Evolutionary conservation across 2,113 vertebrate genomes (phyloP).

Genomic region (Euleptes europaea): DNA sequence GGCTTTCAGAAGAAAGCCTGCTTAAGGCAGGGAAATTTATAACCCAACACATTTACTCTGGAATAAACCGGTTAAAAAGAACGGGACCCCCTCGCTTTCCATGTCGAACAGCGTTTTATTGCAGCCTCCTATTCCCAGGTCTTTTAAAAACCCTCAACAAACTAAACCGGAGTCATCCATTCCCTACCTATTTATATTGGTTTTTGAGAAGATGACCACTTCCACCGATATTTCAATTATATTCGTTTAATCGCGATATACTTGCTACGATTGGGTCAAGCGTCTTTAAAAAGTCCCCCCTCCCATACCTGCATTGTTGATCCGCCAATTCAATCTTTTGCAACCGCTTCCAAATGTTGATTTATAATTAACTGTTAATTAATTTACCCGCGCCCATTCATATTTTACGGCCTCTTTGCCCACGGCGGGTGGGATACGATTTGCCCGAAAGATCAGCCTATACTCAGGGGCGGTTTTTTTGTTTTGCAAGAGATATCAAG

Average conservation of each 20-base stretch:
- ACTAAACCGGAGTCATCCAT: neutral
- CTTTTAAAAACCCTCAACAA: too few relatives aligned
- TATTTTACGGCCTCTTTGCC: slow-evolving; percentile 46
- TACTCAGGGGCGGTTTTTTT: too few relatives aligned
- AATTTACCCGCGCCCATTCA: slow-evolving; percentile 50
- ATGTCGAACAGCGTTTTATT: too few relatives aligned
- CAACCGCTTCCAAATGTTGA: slow-evolving; percentile 8
- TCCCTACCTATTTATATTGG: neutral
- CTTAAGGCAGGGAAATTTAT: neutral
- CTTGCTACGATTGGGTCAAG: slow-evolving; percentile 14
- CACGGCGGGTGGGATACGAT: neutral
- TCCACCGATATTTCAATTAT: neutral
- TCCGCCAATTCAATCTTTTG: slow-evolving; percentile 39
- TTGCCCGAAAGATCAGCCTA: too few relatives aligned
- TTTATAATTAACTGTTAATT: slow-evolving; percentile 17
- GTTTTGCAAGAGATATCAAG: neutral
- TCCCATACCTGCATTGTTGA: neutral
- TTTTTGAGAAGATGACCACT: slow-evolving; percentile 6
- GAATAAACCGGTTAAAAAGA: neutral
- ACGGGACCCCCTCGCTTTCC: too few relatives aligned
- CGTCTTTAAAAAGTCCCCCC: slow-evolving; percentile 5
- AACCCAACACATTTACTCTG: neutral
- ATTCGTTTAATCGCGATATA: slow-evolving; percentile 15
- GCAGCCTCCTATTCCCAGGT: too few relatives aligned
- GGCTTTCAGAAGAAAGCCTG: neutral